Base-by-base conservation (phyloP, 1,140 invertebrate genomes). In the Aphelinus certus region DNA sequence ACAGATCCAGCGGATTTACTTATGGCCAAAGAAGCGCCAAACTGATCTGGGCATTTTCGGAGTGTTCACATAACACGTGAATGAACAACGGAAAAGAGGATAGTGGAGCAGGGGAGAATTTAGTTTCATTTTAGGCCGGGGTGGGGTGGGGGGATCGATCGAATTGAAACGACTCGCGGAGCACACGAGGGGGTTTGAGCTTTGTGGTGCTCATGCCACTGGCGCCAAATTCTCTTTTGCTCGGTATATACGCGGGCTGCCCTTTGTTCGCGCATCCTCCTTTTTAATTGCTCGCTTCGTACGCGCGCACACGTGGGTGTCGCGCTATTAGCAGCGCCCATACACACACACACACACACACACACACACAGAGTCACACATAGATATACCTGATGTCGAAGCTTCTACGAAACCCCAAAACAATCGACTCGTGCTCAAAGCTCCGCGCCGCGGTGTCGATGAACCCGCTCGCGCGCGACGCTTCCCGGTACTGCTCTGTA, bases 81-180 rank as follows among this genome's bases (percentile, higher is more conserved):
- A 26, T 26, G 26, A 26, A 26, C 26, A 26, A 26, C 26, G 26
- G 26, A 26, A 26, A 26, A 26, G 26, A 26, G 26, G 26, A 55
- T 3, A 53, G 58, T 53, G 43, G 7, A 7, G 5, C 1, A 55
- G 61, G 26, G 45, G 57, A 46, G 49, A 55, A 43, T 56, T 67
- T 67, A 51, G 53, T 67, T 67, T 67, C 51, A 67, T 56, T 57
- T 57, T 53, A 6, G 64, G n/a, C n/a, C 26, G 26, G 26, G 26
- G 26, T 26, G 26, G 26, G 26, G 26, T 26, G 26, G 26, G 47
- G 56, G 55, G 60, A 63, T 63, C 61, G 61, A 71, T 71, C 63
- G 6, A 62, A 71, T 63, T 47, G 69, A 45, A 63, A 71, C 48
- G 49, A 56, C 63, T 71, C 61, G 53, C 46, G 26, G 43, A 72